These are phyloP conservation scores for Drosophila helvetica DNA, from an alignment of 2,888 invertebrate species.

Conservation along the genomic window DNA sequence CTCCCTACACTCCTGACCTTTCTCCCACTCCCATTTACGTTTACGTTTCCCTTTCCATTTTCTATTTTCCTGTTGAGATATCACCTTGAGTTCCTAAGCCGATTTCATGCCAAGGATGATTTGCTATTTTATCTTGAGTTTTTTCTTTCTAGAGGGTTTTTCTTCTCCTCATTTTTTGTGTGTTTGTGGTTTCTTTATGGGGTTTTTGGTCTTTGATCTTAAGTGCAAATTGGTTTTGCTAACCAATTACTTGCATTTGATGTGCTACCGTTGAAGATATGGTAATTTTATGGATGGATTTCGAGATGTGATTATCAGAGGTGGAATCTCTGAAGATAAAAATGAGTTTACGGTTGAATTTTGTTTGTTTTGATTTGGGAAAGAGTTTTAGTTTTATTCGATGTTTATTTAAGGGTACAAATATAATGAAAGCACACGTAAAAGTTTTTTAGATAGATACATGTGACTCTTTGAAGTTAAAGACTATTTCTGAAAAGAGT, in stretches of 20 bases:
- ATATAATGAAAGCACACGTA: neutral
- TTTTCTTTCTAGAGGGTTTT: constrained; percentile 4
- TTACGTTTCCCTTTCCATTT: neutral
- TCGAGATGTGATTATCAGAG: neutral
- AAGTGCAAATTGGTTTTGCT: constrained; percentile 63
- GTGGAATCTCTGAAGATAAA: neutral
- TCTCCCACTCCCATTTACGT: constrained; percentile 5
- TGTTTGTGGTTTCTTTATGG: constrained; percentile 31
- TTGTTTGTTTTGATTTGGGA: neutral
- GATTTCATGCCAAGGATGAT: constrained; percentile 74
- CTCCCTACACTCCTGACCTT: constrained; percentile 47
- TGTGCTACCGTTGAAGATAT: neutral
- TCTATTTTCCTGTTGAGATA: constrained; percentile 35
- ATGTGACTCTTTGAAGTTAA: too few species aligned
- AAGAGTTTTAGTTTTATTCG: neutral
- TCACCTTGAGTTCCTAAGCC: constrained; percentile 71
- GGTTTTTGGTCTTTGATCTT: constrained; percentile 45
- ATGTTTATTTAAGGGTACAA: too few species aligned
- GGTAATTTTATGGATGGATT: neutral
- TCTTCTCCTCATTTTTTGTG: constrained; percentile 23
- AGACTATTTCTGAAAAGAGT: too few species aligned
- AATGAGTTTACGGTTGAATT: neutral
- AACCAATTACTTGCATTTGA: constrained; percentile 6
- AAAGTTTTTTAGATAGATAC: neutral
- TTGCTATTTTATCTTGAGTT: constrained; percentile 55